A percentile compares a stretch with the other conserved stretches of the same genome.
Conservation (phyloP, 92 coral and sea anemone species). For the Hydrozoanthus gracilis region DNA sequence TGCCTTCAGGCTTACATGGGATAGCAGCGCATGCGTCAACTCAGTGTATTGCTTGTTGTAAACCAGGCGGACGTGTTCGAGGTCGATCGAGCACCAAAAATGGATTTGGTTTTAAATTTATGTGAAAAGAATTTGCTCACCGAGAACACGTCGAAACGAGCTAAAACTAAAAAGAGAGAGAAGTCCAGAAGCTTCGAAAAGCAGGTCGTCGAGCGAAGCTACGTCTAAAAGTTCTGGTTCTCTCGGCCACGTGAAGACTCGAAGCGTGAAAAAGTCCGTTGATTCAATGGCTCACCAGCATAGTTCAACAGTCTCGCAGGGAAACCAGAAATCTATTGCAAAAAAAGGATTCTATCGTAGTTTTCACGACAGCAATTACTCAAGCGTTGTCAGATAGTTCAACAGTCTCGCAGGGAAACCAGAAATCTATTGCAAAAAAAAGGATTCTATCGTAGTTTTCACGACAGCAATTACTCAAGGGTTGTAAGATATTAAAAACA, state of each 20-base stretch:
- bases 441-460: conserved; percentile 29
- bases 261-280: conserved; percentile 39
- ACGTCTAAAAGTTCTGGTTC: conserved; percentile 14
- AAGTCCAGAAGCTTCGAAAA: background rate
- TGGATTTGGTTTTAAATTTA: conserved; percentile 9
- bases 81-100: background rate
- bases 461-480: conserved; percentile 50
- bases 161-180: background rate
- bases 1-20: background rate
- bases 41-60: conserved; percentile 15
- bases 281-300: conserved; percentile 2
- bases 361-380: conserved; percentile 47
- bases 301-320: conserved; percentile 50
- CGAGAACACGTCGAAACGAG: conserved; percentile 1
- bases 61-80: background rate
- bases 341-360: conserved; percentile 13
- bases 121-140: conserved; percentile 17
- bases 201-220: conserved; percentile 22
- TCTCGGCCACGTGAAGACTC: conserved; percentile 31
- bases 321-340: background rate
- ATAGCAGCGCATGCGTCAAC: conserved; percentile 20
- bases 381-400: conserved; percentile 53
- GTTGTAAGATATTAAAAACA: conserved; percentile 49
- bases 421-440: background rate
- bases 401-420: conserved; percentile 49